Evolutionary conservation across 2,888 invertebrate genomes (phyloP).

Genomic region (Campoletis raptor): DNA sequence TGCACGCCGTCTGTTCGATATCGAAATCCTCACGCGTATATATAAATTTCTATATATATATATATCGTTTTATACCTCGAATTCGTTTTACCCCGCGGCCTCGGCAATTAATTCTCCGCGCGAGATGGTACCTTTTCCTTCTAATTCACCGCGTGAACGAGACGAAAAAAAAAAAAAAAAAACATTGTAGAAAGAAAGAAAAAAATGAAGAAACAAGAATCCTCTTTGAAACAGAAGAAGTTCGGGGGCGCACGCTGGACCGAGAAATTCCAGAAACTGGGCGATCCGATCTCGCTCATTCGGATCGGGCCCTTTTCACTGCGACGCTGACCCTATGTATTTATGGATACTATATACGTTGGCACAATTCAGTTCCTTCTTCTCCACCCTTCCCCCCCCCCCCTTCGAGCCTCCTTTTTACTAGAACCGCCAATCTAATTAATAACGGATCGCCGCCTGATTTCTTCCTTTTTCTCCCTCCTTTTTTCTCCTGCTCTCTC

Average conservation of each 20-base stretch:
- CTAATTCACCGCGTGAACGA: constrained; percentile 66
- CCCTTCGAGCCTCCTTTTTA: constrained; percentile 63
- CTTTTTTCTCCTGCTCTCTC: constrained; percentile 58
- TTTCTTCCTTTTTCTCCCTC: constrained; percentile 64
- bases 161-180: constrained; percentile 21
- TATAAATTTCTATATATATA: constrained; percentile 19
- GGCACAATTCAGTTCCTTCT: neutral
- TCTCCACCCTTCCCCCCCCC: constrained; percentile 12
- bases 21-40: constrained; percentile 55
- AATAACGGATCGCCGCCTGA: constrained; percentile 83
- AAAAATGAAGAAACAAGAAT: constrained; percentile 2
- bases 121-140: constrained; percentile 68
- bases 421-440: constrained; percentile 81
- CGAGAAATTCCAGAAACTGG: constrained; percentile 79
- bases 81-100: constrained; percentile 68
- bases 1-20: constrained; percentile 51
- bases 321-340: constrained; percentile 34
- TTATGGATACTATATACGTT: neutral
- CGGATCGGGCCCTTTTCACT: constrained; percentile 75
- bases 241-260: constrained; percentile 48
- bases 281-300: constrained; percentile 78
- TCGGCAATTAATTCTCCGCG: constrained; percentile 81
- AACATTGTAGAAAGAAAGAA: neutral
- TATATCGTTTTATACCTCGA: constrained; percentile 57
- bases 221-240: constrained; percentile 35